Evolutionary conservation across 2,888 invertebrate species (phyloP).

Genomic region (Andrena haemorrhoa): DNA sequence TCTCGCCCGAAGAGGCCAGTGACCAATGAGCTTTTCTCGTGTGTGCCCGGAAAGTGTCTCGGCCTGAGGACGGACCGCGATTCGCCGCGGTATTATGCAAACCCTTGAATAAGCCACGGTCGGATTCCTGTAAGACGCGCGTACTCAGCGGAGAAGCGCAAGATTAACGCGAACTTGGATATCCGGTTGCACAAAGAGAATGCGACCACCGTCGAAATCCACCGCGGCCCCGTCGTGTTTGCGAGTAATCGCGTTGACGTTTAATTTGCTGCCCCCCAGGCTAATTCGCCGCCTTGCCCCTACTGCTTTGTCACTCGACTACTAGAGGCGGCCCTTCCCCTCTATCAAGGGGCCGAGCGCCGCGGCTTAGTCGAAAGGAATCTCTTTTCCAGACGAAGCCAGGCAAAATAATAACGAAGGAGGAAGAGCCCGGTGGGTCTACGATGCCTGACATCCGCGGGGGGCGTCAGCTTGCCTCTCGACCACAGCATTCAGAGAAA

Average conservation of each 20-base stretch:
- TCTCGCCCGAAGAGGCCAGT: not conserved
- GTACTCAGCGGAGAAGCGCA: conserved; percentile 53
- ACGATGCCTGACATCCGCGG: not conserved
- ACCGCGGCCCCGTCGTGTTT: conserved; percentile 41
- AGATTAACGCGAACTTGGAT: conserved; percentile 68
- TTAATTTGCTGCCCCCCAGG: conserved; percentile 59
- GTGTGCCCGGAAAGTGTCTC: conserved; percentile 20
- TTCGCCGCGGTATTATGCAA: conserved; percentile 65
- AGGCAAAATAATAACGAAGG: not conserved
- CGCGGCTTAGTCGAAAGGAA: not conserved
- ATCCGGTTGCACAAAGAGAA: conserved; percentile 70
- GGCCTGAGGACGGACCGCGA: conserved; percentile 35
- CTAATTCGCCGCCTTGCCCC: conserved; percentile 37
- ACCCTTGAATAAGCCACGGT: conserved; percentile 47
- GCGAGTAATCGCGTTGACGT: conserved; percentile 65
- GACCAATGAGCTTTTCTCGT: conserved; percentile 1
- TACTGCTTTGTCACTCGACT: conserved; percentile 32
- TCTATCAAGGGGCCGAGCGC: not conserved
- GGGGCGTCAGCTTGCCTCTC: too few species aligned
- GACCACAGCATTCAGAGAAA: too few species aligned
- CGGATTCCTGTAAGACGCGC: conserved; percentile 47
- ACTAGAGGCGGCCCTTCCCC: not conserved
- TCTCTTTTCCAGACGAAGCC: not conserved
- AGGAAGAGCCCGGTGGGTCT: not conserved
- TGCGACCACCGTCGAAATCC: conserved; percentile 64